Conservation (phyloP, 2,797 vertebrate species). For the Heliangelus exortis region DNA sequence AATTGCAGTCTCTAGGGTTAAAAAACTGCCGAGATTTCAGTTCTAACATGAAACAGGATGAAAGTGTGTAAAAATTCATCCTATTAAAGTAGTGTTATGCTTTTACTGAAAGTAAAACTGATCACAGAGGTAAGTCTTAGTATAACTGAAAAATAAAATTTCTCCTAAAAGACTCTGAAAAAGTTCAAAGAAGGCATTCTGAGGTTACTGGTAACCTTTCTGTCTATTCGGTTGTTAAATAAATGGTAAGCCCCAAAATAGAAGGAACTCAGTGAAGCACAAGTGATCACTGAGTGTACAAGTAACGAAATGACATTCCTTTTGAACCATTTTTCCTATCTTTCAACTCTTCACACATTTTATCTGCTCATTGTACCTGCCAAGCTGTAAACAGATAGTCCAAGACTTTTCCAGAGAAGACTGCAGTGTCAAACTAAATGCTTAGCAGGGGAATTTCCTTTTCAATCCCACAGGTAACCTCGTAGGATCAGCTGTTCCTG, state of each 20-base stretch:
- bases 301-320: neutral
- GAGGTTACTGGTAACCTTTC: neutral
- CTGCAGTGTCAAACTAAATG: neutral
- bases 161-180: neutral
- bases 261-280: neutral
- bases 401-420: neutral
- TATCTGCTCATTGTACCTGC: neutral
- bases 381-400: neutral
- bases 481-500: neutral
- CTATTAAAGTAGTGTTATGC: neutral
- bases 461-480: neutral
- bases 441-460: neutral
- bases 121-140: neutral
- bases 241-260: neutral
- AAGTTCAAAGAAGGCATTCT: neutral
- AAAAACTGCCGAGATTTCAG: neutral
- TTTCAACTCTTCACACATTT: neutral
- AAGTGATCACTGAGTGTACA: neutral
- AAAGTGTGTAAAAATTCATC: slow-evolving; percentile 12
- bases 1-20: neutral
- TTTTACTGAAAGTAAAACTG: neutral
- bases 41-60: neutral
- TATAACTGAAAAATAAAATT: neutral
- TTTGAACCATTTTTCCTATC: neutral
- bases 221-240: neutral